Evolutionary conservation across 2,888 invertebrate species (phyloP).

Genomic region (Parnassius smintheus): DNA sequence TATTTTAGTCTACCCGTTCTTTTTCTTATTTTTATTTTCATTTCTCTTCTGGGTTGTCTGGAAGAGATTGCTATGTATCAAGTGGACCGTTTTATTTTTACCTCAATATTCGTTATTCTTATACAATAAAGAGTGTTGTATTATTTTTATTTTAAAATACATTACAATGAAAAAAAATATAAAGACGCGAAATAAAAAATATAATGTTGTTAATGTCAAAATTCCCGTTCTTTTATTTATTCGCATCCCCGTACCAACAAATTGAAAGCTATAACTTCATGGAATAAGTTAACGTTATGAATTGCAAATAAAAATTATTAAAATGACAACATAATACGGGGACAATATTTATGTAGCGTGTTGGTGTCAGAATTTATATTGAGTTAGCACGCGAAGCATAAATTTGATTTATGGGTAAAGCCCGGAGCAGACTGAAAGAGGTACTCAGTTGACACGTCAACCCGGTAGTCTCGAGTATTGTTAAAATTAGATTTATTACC

Average conservation of each 20-base stretch:
- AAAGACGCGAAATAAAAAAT: neutral
- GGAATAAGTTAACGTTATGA: constrained; percentile 19
- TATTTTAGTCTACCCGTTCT: too few species aligned
- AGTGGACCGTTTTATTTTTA: too few species aligned
- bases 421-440: neutral
- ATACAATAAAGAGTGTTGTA: too few species aligned
- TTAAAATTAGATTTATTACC: constrained; percentile 14
- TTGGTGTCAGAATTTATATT: constrained; percentile 20
- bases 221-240: constrained; percentile 5
- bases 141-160: too few species aligned
- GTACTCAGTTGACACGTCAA: constrained; percentile 9
- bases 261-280: constrained; percentile 1
- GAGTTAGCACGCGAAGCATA: constrained; percentile 24
- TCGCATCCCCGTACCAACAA: constrained; percentile 2
- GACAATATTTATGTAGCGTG: constrained; percentile 22
- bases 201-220: constrained; percentile 16
- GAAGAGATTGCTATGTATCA: too few species aligned
- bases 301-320: constrained; percentile 20
- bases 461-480: constrained; percentile 13
- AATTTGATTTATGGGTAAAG: constrained; percentile 20
- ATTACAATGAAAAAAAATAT: too few species aligned
- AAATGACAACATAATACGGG: constrained; percentile 16
- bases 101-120: too few species aligned
- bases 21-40: too few species aligned
- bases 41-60: too few species aligned